A percentile compares a stretch with the other conserved stretches of the same genome.
These are phyloP conservation scores for Trachelipus rathkii DNA, from an alignment of 1,140 invertebrate species.

Conservation along the genomic window DNA sequence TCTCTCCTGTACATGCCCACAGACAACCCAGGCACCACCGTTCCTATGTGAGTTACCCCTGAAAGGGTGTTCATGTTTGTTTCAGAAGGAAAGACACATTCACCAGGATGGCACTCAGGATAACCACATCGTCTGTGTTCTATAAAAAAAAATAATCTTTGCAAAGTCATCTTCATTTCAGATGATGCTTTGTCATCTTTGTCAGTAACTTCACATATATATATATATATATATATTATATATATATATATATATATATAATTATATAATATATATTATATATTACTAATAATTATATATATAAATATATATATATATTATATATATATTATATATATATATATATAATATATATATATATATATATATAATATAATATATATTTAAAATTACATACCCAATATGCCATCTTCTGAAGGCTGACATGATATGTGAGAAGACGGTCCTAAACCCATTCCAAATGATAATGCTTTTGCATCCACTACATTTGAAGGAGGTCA, in stretches of 20 bases:
- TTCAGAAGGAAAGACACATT: slow-evolving; percentile 1
- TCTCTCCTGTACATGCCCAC: slow-evolving; percentile 6
- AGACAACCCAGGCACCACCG: slow-evolving; percentile 28
- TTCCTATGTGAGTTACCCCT: slow-evolving; percentile 38
- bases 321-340: too few species aligned
- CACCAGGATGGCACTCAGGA: slow-evolving; percentile 33
- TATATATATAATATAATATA: not conserved
- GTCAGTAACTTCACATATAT: too few species aligned
- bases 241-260: too few species aligned
- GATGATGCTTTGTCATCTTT: too few species aligned
- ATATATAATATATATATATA: not conserved
- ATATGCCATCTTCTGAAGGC: slow-evolving; percentile 36
- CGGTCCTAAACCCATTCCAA: slow-evolving; percentile 69
- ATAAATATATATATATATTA: too few species aligned
- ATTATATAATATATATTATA: too few species aligned
- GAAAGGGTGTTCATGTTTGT: slow-evolving; percentile 21
- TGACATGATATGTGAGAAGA: slow-evolving; percentile 51
- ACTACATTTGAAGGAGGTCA: slow-evolving; percentile 59
- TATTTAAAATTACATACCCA: slow-evolving; percentile 38
- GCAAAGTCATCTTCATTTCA: too few species aligned
- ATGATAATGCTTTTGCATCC: slow-evolving; percentile 65
- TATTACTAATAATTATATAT: too few species aligned
- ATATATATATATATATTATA: too few species aligned
- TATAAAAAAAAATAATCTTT: not conserved
- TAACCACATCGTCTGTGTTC: slow-evolving; percentile 37